A percentile compares a stretch with the other conserved stretches of the same genome.
Evolutionary conservation across 2,888 invertebrate species (phyloP).

Genomic region (Hermodice carunculata): DNA sequence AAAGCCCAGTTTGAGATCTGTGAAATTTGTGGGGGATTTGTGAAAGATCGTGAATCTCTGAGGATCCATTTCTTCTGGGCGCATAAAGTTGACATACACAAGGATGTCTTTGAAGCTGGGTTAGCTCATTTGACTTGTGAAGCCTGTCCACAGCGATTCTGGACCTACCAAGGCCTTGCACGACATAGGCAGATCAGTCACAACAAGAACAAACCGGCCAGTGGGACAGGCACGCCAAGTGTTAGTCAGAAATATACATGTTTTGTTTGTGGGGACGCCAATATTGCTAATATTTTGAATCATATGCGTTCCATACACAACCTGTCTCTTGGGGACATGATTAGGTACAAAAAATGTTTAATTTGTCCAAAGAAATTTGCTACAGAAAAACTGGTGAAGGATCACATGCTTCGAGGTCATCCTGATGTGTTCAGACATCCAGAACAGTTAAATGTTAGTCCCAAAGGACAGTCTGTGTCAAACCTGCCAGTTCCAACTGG

Average conservation of each 20-base stretch:
- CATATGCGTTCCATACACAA: constrained; percentile 94
- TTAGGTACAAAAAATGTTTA: constrained; percentile 54
- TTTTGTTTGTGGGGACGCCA: constrained; percentile 44
- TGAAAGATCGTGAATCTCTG: constrained; percentile 93
- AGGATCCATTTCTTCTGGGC: constrained; percentile 98
- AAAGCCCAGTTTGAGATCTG: constrained; percentile 79
- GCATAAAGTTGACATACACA: constrained; percentile 78
- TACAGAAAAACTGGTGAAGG: constrained; percentile 25
- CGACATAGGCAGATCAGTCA: constrained; percentile 83
- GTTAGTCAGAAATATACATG: constrained; percentile 26
- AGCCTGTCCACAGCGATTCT: constrained; percentile 95
- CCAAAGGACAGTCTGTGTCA: neutral
- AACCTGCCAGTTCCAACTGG: constrained; percentile 16
- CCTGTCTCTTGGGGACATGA: constrained; percentile 80
- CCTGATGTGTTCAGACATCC: constrained; percentile 53
- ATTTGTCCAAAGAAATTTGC: constrained; percentile 55
- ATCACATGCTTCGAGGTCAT: constrained; percentile 36
- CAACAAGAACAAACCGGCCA: neutral
- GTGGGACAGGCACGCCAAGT: too few species aligned
- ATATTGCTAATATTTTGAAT: constrained; percentile 81
- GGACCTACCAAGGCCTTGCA: constrained; percentile 96
- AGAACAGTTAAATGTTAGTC: constrained; percentile 50
- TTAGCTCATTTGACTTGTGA: constrained; percentile 94
- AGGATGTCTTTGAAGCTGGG: constrained; percentile 52
- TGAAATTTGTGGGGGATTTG: constrained; percentile 97